phyloP scores from a whole-genome alignment of 2,888 invertebrate species.

The Mythimna ferrago region DNA sequence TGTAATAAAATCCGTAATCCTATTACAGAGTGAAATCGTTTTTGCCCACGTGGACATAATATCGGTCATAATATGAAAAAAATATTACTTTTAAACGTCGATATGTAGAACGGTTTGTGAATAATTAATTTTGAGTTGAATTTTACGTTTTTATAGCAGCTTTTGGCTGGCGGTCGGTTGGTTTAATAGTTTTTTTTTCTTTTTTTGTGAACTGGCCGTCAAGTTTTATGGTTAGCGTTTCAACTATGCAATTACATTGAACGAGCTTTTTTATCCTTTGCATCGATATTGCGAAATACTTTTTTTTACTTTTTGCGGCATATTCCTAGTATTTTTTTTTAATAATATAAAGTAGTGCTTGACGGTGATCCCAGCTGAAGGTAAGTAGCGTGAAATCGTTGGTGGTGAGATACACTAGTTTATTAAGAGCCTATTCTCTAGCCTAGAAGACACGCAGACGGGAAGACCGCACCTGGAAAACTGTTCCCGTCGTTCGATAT shows the following conservation, averaged over 20 bases:
- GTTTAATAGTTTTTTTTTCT: slow-evolving; percentile 49
- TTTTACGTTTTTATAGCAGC: slow-evolving; percentile 37
- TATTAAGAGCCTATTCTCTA: too few relatives aligned
- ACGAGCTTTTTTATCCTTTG: neutral
- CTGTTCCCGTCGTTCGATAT: too few relatives aligned
- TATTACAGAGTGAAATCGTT: slow-evolving; percentile 82
- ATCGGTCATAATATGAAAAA: slow-evolving; percentile 67
- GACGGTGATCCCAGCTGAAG: too few relatives aligned
- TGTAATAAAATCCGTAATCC: slow-evolving; percentile 89
- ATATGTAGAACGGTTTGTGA: slow-evolving; percentile 50
- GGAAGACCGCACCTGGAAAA: too few relatives aligned
- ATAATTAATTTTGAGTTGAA: slow-evolving; percentile 55
- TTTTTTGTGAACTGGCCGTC: slow-evolving; percentile 22
- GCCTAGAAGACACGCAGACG: too few relatives aligned
- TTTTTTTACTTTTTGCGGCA: too few relatives aligned
- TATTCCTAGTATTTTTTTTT: too few relatives aligned
- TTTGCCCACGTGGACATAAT: slow-evolving; percentile 77
- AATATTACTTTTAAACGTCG: slow-evolving; percentile 52
- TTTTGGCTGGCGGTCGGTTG: too few relatives aligned
- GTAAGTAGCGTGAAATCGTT: too few relatives aligned
- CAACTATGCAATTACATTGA: slow-evolving; percentile 24
- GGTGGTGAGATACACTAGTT: too few relatives aligned
- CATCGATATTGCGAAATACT: neutral
- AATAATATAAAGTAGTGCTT: too few relatives aligned
- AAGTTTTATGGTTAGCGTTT: slow-evolving; percentile 36